These are phyloP conservation scores for Thunnus maccoyii DNA, from an alignment of 2,113 vertebrate species.

Conservation along the genomic window DNA sequence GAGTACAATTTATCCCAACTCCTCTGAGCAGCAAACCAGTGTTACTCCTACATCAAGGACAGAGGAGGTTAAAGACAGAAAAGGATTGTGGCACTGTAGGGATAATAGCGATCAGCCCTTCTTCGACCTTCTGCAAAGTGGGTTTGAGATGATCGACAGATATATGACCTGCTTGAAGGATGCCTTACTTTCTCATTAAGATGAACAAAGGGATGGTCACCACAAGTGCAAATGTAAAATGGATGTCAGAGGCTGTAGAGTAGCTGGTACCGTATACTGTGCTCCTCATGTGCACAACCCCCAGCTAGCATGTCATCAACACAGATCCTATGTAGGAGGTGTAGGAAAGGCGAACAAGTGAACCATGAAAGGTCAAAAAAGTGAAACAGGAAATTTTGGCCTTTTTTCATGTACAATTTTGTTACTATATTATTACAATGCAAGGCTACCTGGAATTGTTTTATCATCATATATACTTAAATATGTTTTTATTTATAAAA, in stretches of 20 bases:
- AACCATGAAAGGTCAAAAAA: conserved; percentile 9
- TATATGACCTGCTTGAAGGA: not conserved
- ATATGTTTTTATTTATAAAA: not conserved
- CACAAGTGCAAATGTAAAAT: conserved; percentile 17
- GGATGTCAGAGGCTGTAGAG: not conserved
- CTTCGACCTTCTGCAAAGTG: conserved; percentile 31
- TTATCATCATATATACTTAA: not conserved
- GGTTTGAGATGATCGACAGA: conserved; percentile 18
- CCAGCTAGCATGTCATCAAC: not conserved
- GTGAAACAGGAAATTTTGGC: conserved; percentile 6
- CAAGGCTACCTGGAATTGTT: not conserved
- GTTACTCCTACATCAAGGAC: conserved; percentile 18
- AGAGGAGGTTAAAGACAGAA: conserved; percentile 14
- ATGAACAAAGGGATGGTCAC: conserved; percentile 10
- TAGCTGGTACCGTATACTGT: not conserved
- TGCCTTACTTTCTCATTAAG: conserved; percentile 16
- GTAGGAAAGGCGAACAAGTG: not conserved
- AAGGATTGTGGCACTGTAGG: not conserved
- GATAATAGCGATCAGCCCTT: conserved; percentile 8
- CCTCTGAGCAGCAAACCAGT: not conserved
- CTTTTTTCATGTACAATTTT: not conserved
- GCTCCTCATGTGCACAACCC: not conserved
- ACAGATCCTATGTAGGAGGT: conserved; percentile 9
- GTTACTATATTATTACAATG: not conserved
- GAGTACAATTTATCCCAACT: not conserved